phyloP scores from a whole-genome alignment of 2,113 vertebrate species.

The Phylloscopus trochiloides region DNA sequence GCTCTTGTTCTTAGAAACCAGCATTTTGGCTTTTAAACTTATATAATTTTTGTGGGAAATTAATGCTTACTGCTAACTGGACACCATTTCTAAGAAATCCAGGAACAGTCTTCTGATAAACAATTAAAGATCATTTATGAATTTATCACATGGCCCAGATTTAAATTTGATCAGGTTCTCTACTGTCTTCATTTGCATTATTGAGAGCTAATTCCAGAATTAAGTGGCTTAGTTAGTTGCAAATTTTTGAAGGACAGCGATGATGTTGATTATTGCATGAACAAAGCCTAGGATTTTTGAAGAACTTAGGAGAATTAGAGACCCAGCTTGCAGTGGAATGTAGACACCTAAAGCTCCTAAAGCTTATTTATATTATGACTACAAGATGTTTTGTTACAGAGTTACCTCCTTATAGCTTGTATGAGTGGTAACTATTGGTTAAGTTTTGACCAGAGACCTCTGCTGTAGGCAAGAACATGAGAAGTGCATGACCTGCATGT shows the following conservation, averaged over 20 bases:
- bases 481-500: neutral
- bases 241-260: neutral
- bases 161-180: neutral
- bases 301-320: neutral
- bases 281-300: neutral
- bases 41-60: neutral
- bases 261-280: neutral
- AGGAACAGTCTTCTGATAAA: neutral
- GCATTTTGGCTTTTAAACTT: neutral
- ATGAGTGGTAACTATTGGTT: neutral
- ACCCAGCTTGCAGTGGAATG: neutral
- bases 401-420: neutral
- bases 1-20: neutral
- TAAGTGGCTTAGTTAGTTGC: neutral
- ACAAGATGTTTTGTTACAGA: neutral
- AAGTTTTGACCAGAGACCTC: neutral
- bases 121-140: neutral
- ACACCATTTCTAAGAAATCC: neutral
- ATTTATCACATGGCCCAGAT: neutral
- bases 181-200: neutral
- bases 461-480: neutral
- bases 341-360: conserved; percentile 30
- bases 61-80: neutral
- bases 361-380: conserved; percentile 6
- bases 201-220: neutral